These are phyloP conservation scores for Drosophila mulleri DNA, from an alignment of 2,888 invertebrate genomes.

Conservation along the genomic window DNA sequence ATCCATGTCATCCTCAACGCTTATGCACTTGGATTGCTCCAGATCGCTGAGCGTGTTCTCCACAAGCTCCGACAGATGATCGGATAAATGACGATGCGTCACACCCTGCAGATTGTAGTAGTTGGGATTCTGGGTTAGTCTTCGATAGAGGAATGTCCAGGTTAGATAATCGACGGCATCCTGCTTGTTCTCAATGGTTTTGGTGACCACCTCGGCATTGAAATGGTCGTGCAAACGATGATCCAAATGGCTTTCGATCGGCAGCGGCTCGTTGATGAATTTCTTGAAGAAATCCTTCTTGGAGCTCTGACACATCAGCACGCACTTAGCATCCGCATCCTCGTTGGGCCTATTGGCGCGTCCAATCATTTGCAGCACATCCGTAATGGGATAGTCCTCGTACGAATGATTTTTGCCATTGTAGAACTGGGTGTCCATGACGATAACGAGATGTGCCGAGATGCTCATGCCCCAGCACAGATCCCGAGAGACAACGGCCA, in stretches of 20 bases:
- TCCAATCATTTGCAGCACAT: conserved; percentile 99
- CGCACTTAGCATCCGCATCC: conserved; percentile 97
- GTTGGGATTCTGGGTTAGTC: conserved; percentile 99
- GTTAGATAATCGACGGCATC: conserved; percentile 99
- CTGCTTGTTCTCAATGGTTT: conserved; percentile 99
- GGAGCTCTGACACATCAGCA: conserved; percentile 97
- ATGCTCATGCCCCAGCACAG: conserved; percentile 97
- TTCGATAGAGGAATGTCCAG: conserved; percentile 98
- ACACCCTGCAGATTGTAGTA: conserved; percentile 99
- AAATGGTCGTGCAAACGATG: conserved; percentile 99
- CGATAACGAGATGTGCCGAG: conserved; percentile 96
- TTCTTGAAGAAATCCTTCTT: conserved; percentile 99
- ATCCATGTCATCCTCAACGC: conserved; percentile 99
- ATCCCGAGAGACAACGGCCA: conserved; percentile 96
- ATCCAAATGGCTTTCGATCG: conserved; percentile 98
- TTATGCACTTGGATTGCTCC: conserved; percentile 98
- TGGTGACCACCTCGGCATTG: conserved; percentile 99
- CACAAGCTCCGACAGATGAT: conserved; percentile 98
- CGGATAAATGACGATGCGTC: conserved; percentile 98
- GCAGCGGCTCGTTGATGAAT: conserved; percentile 97
- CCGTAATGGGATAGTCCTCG: conserved; percentile 99
- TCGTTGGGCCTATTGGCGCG: conserved; percentile 96
- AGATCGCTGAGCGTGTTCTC: conserved; percentile 97
- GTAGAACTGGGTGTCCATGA: conserved; percentile 90
- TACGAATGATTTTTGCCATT: conserved; percentile 94